A percentile compares a stretch with the other conserved stretches of the same genome.
Evolutionary conservation across 2,797 vertebrate species (phyloP).

Genomic region (Lacerta viridis): DNA sequence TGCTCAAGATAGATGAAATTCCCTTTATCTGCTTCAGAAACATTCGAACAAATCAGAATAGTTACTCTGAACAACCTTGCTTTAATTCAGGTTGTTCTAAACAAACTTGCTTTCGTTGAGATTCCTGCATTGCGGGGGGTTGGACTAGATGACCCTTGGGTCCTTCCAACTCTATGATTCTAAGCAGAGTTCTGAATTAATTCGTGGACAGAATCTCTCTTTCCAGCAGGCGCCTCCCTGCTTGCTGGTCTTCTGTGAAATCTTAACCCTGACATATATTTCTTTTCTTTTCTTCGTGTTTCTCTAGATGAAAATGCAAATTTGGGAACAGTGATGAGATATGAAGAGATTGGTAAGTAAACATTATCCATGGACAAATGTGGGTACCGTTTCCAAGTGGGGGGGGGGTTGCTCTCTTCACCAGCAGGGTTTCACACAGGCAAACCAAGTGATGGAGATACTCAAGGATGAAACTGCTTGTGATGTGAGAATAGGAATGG

Average conservation of each 20-base stretch:
- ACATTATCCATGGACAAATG: not conserved
- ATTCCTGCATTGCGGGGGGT: too few relatives aligned
- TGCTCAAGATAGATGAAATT: not conserved
- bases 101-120: too few relatives aligned
- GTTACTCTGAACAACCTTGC: not conserved
- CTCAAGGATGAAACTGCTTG: not conserved
- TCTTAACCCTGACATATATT: constrained; percentile 7
- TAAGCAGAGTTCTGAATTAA: not conserved
- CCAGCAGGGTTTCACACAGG: not conserved
- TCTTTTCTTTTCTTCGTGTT: not conserved
- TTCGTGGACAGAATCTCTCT: not conserved
- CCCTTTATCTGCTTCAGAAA: not conserved
- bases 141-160: too few relatives aligned
- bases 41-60: not conserved
- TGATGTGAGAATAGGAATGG: not conserved
- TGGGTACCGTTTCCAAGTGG: not conserved
- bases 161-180: not conserved
- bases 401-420: not conserved
- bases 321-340: constrained; percentile 93
- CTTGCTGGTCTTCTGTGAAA: not conserved
- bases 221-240: not conserved
- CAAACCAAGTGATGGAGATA: not conserved
- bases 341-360: constrained; percentile 94
- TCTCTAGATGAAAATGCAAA: constrained; percentile 97
- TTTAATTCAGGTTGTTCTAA: too few relatives aligned